Evolutionary conservation across 2,113 vertebrate species (phyloP).

Genomic region (Sitta europaea): DNA sequence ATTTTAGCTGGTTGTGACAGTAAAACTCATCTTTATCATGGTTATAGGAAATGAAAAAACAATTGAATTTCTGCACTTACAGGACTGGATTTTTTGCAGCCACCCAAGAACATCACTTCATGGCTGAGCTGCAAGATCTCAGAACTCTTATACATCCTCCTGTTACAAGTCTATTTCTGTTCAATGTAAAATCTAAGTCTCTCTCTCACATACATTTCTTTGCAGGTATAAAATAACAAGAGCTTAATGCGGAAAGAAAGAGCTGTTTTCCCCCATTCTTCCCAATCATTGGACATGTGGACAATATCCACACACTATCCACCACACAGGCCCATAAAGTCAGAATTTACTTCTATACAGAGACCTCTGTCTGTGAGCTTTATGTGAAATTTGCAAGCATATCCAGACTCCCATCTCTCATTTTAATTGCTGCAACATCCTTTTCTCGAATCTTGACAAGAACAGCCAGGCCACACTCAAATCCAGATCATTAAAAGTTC

Average conservation of each 20-base stretch:
- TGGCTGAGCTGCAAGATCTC: background rate
- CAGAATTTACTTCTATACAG: background rate
- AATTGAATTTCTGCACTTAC: background rate
- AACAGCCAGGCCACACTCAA: background rate
- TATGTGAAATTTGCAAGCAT: background rate
- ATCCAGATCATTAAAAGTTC: background rate
- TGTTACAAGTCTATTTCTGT: background rate
- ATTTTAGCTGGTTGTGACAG: background rate
- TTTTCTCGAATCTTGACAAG: background rate
- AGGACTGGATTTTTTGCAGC: background rate
- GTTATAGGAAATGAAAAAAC: background rate
- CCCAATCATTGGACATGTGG: background rate
- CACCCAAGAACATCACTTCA: background rate
- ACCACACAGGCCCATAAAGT: background rate
- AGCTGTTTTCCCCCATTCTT: background rate
- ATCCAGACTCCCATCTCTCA: background rate
- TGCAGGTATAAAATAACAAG: background rate
- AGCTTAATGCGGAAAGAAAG: background rate
- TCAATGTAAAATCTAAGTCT: background rate
- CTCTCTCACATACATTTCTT: background rate
- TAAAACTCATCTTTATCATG: background rate
- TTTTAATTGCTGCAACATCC: background rate
- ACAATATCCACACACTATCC: background rate
- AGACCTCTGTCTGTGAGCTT: background rate
- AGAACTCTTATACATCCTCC: too few species aligned